Base-by-base conservation (phyloP, 1,140 invertebrate genomes). In the Schlechtendalia chinensis region DNA sequence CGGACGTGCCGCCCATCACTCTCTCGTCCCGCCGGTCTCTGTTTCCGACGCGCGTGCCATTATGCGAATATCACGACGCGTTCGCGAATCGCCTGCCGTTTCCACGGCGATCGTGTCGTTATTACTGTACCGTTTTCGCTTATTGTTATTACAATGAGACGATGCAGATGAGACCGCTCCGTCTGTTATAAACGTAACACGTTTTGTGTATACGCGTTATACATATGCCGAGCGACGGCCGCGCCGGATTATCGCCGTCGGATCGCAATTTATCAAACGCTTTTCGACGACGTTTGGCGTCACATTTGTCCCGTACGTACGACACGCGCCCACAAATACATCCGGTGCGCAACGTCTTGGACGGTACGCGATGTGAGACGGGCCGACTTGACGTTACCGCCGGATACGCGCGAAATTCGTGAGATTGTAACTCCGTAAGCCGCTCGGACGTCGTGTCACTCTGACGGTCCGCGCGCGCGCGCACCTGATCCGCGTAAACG, bases 1-100 rank as follows among this genome's bases (percentile, higher is more conserved):
- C 72, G 72, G 53, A 75, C 72, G 53, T 58, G 72, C 39, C 72
- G 53, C 72, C 27, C 27, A 75, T 75, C 72, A 75, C 53, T 75
- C 72, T 75, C 72, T 5, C n/a, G n/a, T n/a, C n/a, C n/a, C n/a
- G n/a, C n/a, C n/a, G n/a, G n/a, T n/a, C n/a, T n/a, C n/a, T n/a
- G n/a, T n/a, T n/a, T n/a, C n/a, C n/a, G n/a, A 11, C 58, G 32
- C 32, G 32, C 32, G 32, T 39, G 32, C 32, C 32, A 8, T 50
- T 45, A 8, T 16, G 24, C 58, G 58, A 39, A 39, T 12, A 10
- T 58, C 3, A 17, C 16, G 16, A 5, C 14, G 56, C 56, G 4
- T 69, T 69, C 50, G 45, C 65, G 65, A 69, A 69, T 69, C 63
- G 32, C 32, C 63, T 32, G 39, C 39, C 67, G 67, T 50, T 19